Percentiles rank a stretch among this genome's conserved stretches.
These are phyloP conservation scores for Brenthis daphne DNA, from an alignment of 2,888 invertebrate genomes.

Conservation along the genomic window DNA sequence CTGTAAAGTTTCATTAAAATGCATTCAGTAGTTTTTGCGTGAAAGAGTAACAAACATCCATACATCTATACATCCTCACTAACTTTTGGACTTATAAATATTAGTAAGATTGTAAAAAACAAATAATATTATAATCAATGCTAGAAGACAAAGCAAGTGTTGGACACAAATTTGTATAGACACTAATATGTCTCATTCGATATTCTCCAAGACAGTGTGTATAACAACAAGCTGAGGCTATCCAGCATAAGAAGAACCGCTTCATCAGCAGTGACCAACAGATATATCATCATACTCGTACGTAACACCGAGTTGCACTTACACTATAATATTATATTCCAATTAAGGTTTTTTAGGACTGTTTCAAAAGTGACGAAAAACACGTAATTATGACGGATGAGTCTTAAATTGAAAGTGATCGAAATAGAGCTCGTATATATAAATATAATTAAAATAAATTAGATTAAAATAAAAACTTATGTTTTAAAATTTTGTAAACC, in stretches of 20 bases:
- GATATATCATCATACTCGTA: slow-evolving; percentile 11
- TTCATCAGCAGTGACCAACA: slow-evolving; percentile 23
- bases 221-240: slow-evolving; percentile 19
- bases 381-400: not conserved
- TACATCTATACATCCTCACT: too few relatives aligned
- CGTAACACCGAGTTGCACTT: not conserved
- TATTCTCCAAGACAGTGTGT: slow-evolving; percentile 23
- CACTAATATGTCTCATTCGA: not conserved
- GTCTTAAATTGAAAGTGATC: not conserved
- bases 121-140: not conserved
- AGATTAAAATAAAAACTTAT: not conserved
- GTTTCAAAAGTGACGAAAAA: not conserved
- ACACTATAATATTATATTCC: not conserved
- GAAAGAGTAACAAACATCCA: too few relatives aligned
- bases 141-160: too few relatives aligned
- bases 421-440: too few relatives aligned
- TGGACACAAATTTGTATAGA: not conserved
- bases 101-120: too few relatives aligned
- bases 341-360: slow-evolving; percentile 8
- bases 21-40: too few relatives aligned
- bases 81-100: too few relatives aligned
- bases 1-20: too few relatives aligned
- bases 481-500: not conserved
- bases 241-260: slow-evolving; percentile 30
- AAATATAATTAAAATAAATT: not conserved